A percentile compares a stretch with the other conserved stretches of the same genome.
Conservation (phyloP, 2,113 vertebrate species). For the Anhinga rufa region DNA sequence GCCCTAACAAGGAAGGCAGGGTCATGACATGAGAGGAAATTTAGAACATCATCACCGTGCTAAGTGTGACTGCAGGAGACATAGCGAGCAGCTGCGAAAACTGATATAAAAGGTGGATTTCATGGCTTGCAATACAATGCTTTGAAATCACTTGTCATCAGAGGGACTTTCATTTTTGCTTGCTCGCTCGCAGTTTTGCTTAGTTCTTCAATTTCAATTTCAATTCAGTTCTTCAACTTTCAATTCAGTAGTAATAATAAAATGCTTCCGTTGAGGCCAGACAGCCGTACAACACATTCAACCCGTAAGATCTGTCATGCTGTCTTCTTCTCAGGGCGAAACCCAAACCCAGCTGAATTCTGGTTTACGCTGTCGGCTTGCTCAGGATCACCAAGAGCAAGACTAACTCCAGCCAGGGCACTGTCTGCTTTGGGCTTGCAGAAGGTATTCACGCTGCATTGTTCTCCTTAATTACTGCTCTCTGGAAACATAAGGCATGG, state of each 20-base stretch:
- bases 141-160: background rate
- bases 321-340: background rate
- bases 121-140: background rate
- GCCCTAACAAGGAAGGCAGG: background rate
- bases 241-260: background rate
- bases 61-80: background rate
- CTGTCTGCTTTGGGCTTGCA: background rate
- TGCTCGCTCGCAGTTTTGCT: background rate
- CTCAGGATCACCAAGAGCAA: background rate
- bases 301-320: background rate
- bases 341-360: background rate
- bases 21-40: background rate
- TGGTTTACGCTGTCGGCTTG: background rate
- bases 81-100: background rate
- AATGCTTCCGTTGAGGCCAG: background rate
- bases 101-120: background rate
- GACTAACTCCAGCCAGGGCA: background rate
- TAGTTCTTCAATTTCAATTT: background rate
- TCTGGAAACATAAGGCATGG: background rate
- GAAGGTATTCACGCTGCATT: background rate
- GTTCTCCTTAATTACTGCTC: slow-evolving; percentile 19
- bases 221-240: background rate
- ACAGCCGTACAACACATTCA: background rate
- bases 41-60: background rate
- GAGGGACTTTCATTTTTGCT: background rate